Conservation (phyloP, 2,797 vertebrate species). For the Esox lucius region DNA sequence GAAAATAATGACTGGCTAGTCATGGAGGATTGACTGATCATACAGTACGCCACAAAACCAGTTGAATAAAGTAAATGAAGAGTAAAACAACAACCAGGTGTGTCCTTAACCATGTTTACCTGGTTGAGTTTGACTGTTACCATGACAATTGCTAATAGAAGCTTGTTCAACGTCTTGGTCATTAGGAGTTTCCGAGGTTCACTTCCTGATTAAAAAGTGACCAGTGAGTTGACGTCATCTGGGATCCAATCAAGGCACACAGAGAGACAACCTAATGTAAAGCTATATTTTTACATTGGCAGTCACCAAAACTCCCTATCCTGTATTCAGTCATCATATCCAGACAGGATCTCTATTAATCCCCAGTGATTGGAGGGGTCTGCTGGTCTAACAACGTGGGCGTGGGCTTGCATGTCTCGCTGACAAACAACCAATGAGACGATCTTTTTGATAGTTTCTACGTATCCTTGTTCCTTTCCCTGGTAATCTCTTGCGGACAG, state of each 20-base stretch:
- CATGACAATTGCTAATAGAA: conserved; percentile 13
- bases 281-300: conserved; percentile 9
- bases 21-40: not conserved
- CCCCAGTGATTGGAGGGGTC: not conserved
- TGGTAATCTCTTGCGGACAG: not conserved
- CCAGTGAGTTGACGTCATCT: conserved; percentile 10
- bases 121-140: conserved; percentile 10
- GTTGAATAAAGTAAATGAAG: not conserved
- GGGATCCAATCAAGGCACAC: conserved; percentile 16
- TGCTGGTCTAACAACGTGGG: conserved; percentile 3
- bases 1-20: conserved; percentile 15
- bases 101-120: conserved; percentile 24
- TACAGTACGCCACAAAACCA: not conserved
- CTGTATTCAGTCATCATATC: not conserved
- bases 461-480: not conserved
- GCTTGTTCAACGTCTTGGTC: conserved; percentile 8
- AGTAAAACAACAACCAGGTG: conserved; percentile 16
- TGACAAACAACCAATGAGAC: not conserved
- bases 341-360: conserved; percentile 2
- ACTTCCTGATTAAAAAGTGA: conserved; percentile 7
- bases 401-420: not conserved
- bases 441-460: not conserved
- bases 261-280: conserved; percentile 22
- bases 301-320: not conserved
- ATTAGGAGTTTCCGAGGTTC: not conserved